Evolutionary conservation across 2,888 invertebrate species (phyloP), one percentile per base, ranked within the genome.

Genomic region (Norana najaformis): DNA sequence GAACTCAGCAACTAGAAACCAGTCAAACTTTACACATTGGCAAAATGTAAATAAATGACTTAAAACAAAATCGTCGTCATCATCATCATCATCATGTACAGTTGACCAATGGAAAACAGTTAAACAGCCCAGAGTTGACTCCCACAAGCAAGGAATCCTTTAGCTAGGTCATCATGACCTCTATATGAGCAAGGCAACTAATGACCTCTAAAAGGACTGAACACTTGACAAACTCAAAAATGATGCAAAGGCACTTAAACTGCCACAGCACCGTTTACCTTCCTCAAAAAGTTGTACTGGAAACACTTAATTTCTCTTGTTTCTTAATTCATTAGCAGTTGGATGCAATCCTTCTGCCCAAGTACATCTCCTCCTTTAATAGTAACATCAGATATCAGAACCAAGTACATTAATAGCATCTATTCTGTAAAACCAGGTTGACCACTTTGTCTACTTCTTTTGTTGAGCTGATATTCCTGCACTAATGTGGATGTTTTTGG

Each of bases 31-130:
- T 69, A 69, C 30, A n/a, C 69, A 69, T n/a, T 8, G 30, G 69
- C 69, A 69, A 69, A n/a, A 13, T 69, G 69, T 69, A 69, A 69
- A n/a, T 30, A 69, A 69, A 69, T n/a, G 69, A 69, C 69, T n/a
- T n/a, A n/a, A 8, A 11, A 1, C 69, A 16, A 4, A 8, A 16
- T 16, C 69, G n/a, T 69, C 69, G n/a, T 69, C 69, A 69, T 69
- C 69, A 69, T 69, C 69, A 69, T 69, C n/a, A 16, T n/a, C 69
- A 14, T 83, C 82, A 69, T 83, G 38, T 34, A 83, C 89, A 83
- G n/a, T n/a, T n/a, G n/a, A n/a, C n/a, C n/a, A n/a, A n/a, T n/a
- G n/a, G n/a, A 53, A 69, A 69, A n/a, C 69, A n/a, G 6, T n/a
- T n/a, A 69, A n/a, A 69, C n/a, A 69, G 69, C 30, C 69, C n/a